These are phyloP conservation scores for Drosophila meridionalis DNA, from an alignment of 2,888 invertebrate species.

Conservation along the genomic window DNA sequence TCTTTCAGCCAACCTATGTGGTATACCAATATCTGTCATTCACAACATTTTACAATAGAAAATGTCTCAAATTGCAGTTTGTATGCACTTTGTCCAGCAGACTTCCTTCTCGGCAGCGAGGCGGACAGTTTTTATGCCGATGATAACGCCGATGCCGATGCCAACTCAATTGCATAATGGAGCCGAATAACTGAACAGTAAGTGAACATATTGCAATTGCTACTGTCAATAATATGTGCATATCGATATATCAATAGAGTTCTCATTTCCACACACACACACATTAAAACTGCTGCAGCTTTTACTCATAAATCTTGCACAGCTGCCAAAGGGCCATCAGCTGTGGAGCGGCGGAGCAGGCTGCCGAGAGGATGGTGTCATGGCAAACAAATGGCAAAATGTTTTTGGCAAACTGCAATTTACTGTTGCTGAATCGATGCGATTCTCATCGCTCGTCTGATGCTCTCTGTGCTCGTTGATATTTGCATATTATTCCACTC, in stretches of 20 bases:
- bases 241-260: constrained; percentile 69
- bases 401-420: constrained; percentile 78
- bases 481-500: constrained; percentile 79
- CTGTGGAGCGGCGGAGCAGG: too few species aligned
- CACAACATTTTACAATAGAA: not conserved
- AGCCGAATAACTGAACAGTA: constrained; percentile 40
- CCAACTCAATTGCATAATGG: constrained; percentile 31
- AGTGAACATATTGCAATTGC: constrained; percentile 51
- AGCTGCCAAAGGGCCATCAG: not conserved
- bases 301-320: constrained; percentile 60
- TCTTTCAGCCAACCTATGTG: not conserved
- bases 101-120: constrained; percentile 3
- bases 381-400: constrained; percentile 67
- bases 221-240: constrained; percentile 69
- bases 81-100: not conserved
- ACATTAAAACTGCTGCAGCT: constrained; percentile 70
- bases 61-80: not conserved
- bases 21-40: not conserved
- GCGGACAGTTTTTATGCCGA: not conserved
- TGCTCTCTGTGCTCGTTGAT: constrained; percentile 34
- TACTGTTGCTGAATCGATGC: constrained; percentile 57
- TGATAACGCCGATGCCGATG: not conserved
- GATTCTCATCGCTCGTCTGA: constrained; percentile 31
- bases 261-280: constrained; percentile 76
- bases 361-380: constrained; percentile 4